Percentiles rank a stretch among this genome's conserved stretches.
phyloP scores from a whole-genome alignment of 2,888 invertebrate genomes.

The Caenorhabditis angaria region DNA sequence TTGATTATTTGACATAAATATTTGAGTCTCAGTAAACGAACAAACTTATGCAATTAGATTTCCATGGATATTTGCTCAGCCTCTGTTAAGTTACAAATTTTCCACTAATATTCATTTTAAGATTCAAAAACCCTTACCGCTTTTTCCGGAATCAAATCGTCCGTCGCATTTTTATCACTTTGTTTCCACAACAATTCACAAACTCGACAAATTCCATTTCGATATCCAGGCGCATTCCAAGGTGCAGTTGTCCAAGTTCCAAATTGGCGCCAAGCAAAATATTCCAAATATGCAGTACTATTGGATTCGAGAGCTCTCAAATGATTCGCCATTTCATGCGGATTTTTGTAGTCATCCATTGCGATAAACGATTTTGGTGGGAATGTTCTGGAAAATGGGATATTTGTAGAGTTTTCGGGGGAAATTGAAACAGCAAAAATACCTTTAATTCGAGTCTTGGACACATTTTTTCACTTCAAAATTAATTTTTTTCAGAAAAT shows the following conservation, averaged over 20 bases:
- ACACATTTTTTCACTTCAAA: too few relatives aligned
- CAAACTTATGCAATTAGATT: too few relatives aligned
- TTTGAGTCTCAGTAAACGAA: too few relatives aligned
- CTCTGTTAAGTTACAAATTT: background rate
- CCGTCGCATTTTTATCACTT: constrained; percentile 12
- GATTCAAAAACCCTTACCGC: background rate
- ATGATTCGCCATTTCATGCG: constrained; percentile 63
- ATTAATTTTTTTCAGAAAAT: too few relatives aligned
- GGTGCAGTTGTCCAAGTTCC: constrained; percentile 64
- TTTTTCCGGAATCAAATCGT: constrained; percentile 8
- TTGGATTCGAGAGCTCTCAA: constrained; percentile 47
- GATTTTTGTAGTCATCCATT: constrained; percentile 64
- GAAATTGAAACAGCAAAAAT: too few relatives aligned
- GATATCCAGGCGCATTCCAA: constrained; percentile 65
- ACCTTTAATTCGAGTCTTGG: too few relatives aligned
- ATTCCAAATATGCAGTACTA: constrained; percentile 58
- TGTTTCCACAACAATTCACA: constrained; percentile 55
- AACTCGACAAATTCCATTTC: constrained; percentile 57
- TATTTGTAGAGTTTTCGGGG: background rate
- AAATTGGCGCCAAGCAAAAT: constrained; percentile 65
- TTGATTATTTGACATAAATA: too few relatives aligned
- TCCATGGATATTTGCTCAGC: too few relatives aligned
- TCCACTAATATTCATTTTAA: background rate
- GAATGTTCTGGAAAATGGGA: constrained; percentile 47
- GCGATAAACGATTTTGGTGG: constrained; percentile 67